These are phyloP conservation scores for Amblyraja radiata DNA, from an alignment of 2,797 vertebrate genomes.

Conservation along the genomic window DNA sequence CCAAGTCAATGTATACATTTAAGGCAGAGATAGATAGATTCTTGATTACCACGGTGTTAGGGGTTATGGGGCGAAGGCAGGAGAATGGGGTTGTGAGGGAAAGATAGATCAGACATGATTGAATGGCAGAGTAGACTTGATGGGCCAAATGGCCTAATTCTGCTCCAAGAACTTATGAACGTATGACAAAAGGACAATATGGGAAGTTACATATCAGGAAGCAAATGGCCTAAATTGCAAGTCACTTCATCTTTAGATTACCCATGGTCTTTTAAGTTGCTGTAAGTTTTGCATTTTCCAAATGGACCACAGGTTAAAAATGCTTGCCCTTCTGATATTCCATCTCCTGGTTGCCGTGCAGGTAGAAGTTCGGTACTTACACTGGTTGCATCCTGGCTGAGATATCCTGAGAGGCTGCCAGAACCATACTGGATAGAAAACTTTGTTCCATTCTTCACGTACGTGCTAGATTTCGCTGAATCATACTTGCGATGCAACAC, in stretches of 20 bases:
- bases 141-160: no score
- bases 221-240: background rate
- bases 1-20: no score
- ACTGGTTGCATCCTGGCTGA: slow-evolving; percentile 73
- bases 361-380: slow-evolving; percentile 48
- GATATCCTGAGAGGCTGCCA: slow-evolving; percentile 84
- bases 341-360: background rate
- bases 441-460: slow-evolving; percentile 76
- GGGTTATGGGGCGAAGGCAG: no score
- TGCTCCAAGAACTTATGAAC: no score
- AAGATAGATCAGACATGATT: no score
- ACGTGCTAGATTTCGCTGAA: slow-evolving; percentile 73
- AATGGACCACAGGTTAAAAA: background rate
- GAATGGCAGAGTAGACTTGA: no score
- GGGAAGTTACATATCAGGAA: no score
- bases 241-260: background rate
- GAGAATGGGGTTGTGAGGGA: no score
- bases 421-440: slow-evolving; percentile 87
- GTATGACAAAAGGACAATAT: no score
- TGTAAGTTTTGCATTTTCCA: background rate
- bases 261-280: no score
- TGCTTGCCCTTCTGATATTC: background rate
- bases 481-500: slow-evolving; percentile 88
- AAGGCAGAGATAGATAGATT: no score
- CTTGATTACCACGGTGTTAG: no score